Evolutionary conservation across 2,113 vertebrate genomes (phyloP).

Genomic region (Peromyscus californicus): DNA sequence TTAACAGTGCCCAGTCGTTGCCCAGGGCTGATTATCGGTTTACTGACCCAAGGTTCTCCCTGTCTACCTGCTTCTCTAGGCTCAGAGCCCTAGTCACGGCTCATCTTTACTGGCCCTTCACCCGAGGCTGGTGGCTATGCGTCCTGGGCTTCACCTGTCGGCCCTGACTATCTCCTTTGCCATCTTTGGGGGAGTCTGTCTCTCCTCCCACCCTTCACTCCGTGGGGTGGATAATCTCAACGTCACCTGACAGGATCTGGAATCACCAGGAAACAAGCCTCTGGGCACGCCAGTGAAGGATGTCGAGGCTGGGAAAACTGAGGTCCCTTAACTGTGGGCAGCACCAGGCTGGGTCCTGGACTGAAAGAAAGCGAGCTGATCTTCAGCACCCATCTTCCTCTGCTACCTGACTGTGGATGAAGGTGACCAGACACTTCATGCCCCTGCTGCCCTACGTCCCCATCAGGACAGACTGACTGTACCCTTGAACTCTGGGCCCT

Average conservation of each 20-base stretch:
- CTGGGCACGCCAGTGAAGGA: neutral
- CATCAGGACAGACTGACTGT: no score
- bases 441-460: neutral
- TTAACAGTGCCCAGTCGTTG: rapidly evolving
- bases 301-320: neutral
- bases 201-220: neutral
- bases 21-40: neutral
- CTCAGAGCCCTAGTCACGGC: neutral
- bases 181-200: no score
- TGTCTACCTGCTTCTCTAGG: neutral
- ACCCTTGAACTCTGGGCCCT: neutral
- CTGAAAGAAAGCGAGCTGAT: neutral
- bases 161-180: neutral
- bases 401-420: neutral
- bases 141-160: neutral
- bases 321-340: no score
- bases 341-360: neutral
- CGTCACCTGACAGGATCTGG: neutral
- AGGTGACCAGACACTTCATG: no score
- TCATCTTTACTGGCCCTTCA: neutral
- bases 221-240: neutral
- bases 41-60: neutral
- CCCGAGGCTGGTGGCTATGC: no score
- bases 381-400: neutral
- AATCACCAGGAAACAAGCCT: neutral